Conservation (phyloP, 1,140 invertebrate genomes). For the Gonatopus flavifemur region DNA sequence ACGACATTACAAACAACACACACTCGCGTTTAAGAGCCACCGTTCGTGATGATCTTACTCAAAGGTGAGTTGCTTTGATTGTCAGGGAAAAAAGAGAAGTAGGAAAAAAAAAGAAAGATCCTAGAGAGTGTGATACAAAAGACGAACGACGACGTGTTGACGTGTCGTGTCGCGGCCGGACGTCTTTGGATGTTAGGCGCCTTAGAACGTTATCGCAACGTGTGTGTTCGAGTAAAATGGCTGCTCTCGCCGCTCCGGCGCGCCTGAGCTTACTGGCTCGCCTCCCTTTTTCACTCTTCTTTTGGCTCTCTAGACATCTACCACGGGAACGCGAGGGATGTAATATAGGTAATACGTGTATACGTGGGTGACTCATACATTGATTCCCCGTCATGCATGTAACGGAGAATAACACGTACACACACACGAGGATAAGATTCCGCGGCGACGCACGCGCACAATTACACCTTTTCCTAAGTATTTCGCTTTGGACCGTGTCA, state of each 20-base stretch:
- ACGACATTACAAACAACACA: no score
- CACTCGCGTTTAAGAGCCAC: no score
- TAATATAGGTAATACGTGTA: no score
- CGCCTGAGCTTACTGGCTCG: conserved; percentile 57
- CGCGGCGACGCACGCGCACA: conserved; percentile 16
- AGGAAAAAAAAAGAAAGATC: no score
- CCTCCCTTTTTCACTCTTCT: conserved; percentile 56
- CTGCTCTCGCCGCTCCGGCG: conserved; percentile 57
- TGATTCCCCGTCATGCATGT: conserved; percentile 1
- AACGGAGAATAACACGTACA: conserved; percentile 16
- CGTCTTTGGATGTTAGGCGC: no score
- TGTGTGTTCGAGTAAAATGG: conserved; percentile 56
- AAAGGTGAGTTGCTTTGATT: no score
- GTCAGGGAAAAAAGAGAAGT: no score
- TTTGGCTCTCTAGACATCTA: conserved; percentile 51
- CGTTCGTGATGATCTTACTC: no score
- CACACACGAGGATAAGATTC: conserved; percentile 29
- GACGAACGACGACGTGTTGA: conserved; percentile 2
- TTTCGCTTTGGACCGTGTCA: background rate
- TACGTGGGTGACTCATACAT: no score
- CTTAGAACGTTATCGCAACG: no score
- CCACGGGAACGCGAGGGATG: conserved; percentile 31
- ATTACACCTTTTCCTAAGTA: conserved; percentile 9
- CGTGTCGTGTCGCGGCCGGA: conserved; percentile 13
- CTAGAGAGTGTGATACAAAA: no score